Base-by-base conservation (phyloP, 2,797 vertebrate genomes). In the Amblyraja radiata region DNA sequence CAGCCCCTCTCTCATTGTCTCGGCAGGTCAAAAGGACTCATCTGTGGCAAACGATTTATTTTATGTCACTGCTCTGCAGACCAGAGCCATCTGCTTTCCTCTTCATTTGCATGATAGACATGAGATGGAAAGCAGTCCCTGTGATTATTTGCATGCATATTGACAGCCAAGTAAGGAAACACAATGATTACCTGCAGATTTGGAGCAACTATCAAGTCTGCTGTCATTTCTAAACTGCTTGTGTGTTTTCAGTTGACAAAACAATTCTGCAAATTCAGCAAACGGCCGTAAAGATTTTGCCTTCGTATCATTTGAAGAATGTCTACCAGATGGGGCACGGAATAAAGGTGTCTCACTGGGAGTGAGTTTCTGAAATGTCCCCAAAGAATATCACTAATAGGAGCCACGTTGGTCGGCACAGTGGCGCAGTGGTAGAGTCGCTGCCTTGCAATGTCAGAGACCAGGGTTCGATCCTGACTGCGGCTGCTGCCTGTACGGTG, bases 31-130 rank as follows among this genome's bases (percentile, higher is more conserved):
- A 88, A 46, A 88, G 84, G 61, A 88, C 84, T 86, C 83, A 32
- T 68, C 84, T 68, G 84, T 88, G 84, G 84, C 84, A 68, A 88
- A 88, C 18, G 84, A 88, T 88, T 36, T 61, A 46, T 65, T 88
- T 88, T 21, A 65, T 65, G 84, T 68, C 63, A 32, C 61, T 36
- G 63, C n/a, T 88, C 61, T 10, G 1, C 84, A 65, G 84, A 88
- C 84, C 25, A 63, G 28, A 32, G 28, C 83, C 84, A 88, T 88
- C 84, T 88, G 84, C 36, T 63, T 68, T 21, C 61, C 32, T 68
- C 14, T 88, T 88, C 32, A 88, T 88, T 88, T 88, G 61, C 84
- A 88, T 88, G 61, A 65, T 16, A 36, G 84, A 68, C 84, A 88
- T 32, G n/a, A 68, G 63, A 88, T n/a, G 36, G 54, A 86, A 86